A percentile compares a stretch with the other conserved stretches of the same genome.
Evolutionary conservation across 1,140 invertebrate genomes (phyloP).

Genomic region (Aradophagus sp.): DNA sequence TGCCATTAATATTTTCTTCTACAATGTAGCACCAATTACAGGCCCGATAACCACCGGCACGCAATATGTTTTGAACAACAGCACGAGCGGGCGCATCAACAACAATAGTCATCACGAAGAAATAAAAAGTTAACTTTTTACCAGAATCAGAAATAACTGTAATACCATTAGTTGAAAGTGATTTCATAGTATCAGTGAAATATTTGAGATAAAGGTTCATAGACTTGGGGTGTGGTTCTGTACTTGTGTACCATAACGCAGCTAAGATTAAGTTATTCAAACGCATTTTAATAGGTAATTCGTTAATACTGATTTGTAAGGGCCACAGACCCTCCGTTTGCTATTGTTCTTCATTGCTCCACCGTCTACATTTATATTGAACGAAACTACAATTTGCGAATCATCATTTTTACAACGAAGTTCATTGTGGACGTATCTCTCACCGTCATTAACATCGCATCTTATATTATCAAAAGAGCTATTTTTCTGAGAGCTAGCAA

Average conservation of each 20-base stretch:
- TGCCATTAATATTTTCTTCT: constrained; percentile 4
- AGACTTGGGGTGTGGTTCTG: constrained; percentile 19
- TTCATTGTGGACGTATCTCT: constrained; percentile 7
- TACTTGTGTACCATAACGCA: constrained; percentile 26
- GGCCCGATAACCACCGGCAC: constrained; percentile 40
- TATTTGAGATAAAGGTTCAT: constrained; percentile 41
- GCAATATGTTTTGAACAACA: constrained; percentile 44
- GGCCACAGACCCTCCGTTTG: constrained; percentile 42
- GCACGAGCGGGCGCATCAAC: constrained; percentile 36
- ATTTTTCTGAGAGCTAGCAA: not conserved
- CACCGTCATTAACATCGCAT: constrained; percentile 5
- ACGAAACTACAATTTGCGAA: constrained; percentile 5
- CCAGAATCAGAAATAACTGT: constrained; percentile 7
- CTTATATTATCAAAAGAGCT: not conserved
- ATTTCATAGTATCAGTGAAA: constrained; percentile 21
- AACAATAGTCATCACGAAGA: constrained; percentile 16
- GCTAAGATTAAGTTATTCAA: constrained; percentile 31
- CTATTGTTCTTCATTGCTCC: constrained; percentile 36
- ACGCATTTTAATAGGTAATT: constrained; percentile 38
- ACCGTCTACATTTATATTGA: constrained; percentile 25
- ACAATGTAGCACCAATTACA: constrained; percentile 51
- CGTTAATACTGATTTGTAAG: constrained; percentile 32
- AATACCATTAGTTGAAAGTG: constrained; percentile 29
- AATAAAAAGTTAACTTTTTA: constrained; percentile 17
- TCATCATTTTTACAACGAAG: constrained; percentile 1